Evolutionary conservation across 2,113 vertebrate species (phyloP), one percentile per base, ranked within the genome.

Genomic region (Ptychochromis oligacanthus): DNA sequence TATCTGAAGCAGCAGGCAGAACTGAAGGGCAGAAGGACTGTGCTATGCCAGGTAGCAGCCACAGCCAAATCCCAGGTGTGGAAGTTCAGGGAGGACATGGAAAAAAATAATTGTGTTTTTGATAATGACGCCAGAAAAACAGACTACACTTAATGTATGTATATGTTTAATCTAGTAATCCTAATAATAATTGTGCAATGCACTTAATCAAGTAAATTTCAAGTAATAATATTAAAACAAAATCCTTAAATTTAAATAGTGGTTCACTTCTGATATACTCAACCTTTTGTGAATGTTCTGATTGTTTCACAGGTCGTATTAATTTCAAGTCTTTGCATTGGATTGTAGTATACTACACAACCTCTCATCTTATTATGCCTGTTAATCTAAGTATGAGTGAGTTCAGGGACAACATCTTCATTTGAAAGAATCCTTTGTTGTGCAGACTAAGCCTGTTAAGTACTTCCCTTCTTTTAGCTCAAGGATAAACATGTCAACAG

Each of bases 401-500:
- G 36, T 55, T 58, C 55, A 75, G 36, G 64, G 61, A 84, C 34
- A 74, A 24, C 7, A 57, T 52, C 2, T 8, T 64, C 15, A 67
- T 55, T 61, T 67, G n/a, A 36, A 77, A 28, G 7, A 38, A 40
- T 74, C 15, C 72, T 81, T 86, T 54, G 52, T 72, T 54, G 46
- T 72, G 11, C 12, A 49, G 11, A 58, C 24, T 7, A 12, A 62
- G 40, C 22, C 60, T 72, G 15, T 79, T 34, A 62, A 65, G 72
- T 38, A 24, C 36, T 75, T 54, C 54, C 14, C 12, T 81, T 82
- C 7, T 8, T 76, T 64, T 77, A 64, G 65, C 82, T 61, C 22
- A 61, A 65, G 60, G 59, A 65, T 52, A 57, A 60, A 83, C n/a
- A 36, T 75, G 65, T 79, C 60, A 43, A 67, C 36, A 59, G 59